A percentile compares a stretch with the other conserved stretches of the same genome.
Evolutionary conservation across 2,113 vertebrate species (phyloP).

Genomic region (Myrmecophaga tridactyla): DNA sequence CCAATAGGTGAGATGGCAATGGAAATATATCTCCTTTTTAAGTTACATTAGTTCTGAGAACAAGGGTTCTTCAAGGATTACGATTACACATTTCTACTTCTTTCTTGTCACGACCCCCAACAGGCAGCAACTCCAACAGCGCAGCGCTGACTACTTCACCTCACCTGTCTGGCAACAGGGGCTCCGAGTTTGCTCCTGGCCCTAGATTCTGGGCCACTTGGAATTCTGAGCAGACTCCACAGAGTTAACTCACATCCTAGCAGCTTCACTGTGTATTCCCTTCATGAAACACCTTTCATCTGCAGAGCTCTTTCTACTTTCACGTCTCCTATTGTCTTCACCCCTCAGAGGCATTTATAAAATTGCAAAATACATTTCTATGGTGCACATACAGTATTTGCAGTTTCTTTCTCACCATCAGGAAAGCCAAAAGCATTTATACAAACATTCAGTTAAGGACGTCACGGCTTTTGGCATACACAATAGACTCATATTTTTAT

Average conservation of each 20-base stretch:
- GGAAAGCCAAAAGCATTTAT: slow-evolving; percentile 38
- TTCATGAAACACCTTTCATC: slow-evolving; percentile 18
- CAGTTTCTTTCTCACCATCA: not conserved
- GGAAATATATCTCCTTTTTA: not conserved
- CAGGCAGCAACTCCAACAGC: not conserved
- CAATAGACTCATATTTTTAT: not conserved
- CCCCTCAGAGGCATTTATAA: slow-evolving; percentile 42
- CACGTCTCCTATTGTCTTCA: slow-evolving; percentile 2
- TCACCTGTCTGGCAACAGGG: not conserved
- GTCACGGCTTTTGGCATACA: not conserved
- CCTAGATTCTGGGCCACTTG: not conserved
- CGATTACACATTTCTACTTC: not conserved
- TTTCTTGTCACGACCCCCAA: not conserved
- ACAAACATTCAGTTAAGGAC: slow-evolving; percentile 48
- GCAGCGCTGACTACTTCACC: not conserved
- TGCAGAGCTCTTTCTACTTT: slow-evolving; percentile 16
- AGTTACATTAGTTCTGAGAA: not conserved
- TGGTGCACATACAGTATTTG: not conserved
- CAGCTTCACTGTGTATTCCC: not conserved
- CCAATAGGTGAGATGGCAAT: not conserved
- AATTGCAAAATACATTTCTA: slow-evolving; percentile 15
- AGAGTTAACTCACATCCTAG: not conserved
- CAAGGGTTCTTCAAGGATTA: not conserved
- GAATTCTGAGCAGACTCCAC: not conserved
- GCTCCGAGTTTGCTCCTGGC: not conserved